Evolutionary conservation across 2,888 invertebrate species (phyloP), one percentile per base, ranked within the genome.

Genomic region (Epirrita christyi): DNA sequence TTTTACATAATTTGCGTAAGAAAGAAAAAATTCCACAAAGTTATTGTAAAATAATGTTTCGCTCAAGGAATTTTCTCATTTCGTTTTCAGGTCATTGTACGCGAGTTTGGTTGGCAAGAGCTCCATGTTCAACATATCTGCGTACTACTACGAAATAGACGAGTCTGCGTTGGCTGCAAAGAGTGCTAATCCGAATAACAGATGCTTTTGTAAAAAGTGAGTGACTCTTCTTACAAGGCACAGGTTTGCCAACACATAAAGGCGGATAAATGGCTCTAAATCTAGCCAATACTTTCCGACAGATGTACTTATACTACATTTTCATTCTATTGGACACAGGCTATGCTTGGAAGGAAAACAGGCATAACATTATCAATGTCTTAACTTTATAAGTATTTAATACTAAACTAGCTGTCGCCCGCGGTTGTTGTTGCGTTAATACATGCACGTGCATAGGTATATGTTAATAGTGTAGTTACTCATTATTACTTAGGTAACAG

Each of bases 151-250:
- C 67, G 85, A 85, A 59, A 81, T 90, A n/a, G 78, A 86, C 0
- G 78, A 81, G 14, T 78, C 83, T 0, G 78, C 85, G 0, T 78
- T 94, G 42, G 87, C 86, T 0, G 78, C 92, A 0, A 86, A 86
- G 55, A 85, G 83, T 38, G 83, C 85, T 0, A 86, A 86, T 42
- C 88, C 88, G 0, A 76, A 83, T 37, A 91, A 93, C 66, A 83
- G 81, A 61, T 94, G 94, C 72, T 94, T 87, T 67, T 94, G 94
- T 70, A 86, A 78, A 52, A 79, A 76, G 82, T 86, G n/a, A 41
- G 41, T 41, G 15, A 27, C 5, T 6, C 2, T 32, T 5, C 32
- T 32, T 32, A 7, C 0, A 21, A 3, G 2, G 21, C 4, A 21
- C 21, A 21, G 21, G 4, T n/a, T n/a, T n/a, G n/a, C 21, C 21